phyloP scores from a whole-genome alignment of 2,797 vertebrate species.

The Rousettus madagascariensis region DNA sequence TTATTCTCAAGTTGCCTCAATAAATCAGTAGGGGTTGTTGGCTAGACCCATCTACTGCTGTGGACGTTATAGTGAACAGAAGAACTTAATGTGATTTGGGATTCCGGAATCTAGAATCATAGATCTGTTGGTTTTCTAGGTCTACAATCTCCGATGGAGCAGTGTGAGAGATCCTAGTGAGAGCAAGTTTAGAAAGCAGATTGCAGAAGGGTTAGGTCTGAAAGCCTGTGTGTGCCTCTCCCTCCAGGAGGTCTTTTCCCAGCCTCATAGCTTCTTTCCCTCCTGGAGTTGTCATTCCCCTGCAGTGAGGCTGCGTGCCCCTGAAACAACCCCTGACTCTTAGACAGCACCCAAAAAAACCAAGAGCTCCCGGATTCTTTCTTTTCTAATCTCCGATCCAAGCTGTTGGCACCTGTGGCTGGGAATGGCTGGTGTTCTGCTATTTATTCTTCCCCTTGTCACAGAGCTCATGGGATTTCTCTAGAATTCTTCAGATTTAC shows the following conservation, averaged over 20 bases:
- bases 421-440: not conserved
- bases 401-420: not conserved
- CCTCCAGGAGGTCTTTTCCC: not conserved
- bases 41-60: not conserved
- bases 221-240: not conserved
- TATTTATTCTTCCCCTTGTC: constrained; percentile 15
- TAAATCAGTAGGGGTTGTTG: not conserved
- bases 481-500: constrained; percentile 21
- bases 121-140: constrained; percentile 35
- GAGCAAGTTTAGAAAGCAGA: not conserved
- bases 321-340: not conserved
- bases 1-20: not conserved
- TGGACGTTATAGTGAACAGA: not conserved
- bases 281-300: not conserved
- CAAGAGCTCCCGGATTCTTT: not conserved
- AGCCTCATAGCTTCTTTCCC: not conserved
- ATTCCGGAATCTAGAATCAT: not conserved
- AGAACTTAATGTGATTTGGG: constrained; percentile 44
- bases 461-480: not conserved
- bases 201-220: not conserved
- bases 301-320: not conserved
- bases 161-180: not conserved
- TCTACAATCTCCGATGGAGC: not conserved
- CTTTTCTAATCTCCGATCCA: not conserved
- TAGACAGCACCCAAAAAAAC: not conserved